phyloP scores from a whole-genome alignment of 2,797 vertebrate genomes.

The Enteromius thamalakanensis region DNA sequence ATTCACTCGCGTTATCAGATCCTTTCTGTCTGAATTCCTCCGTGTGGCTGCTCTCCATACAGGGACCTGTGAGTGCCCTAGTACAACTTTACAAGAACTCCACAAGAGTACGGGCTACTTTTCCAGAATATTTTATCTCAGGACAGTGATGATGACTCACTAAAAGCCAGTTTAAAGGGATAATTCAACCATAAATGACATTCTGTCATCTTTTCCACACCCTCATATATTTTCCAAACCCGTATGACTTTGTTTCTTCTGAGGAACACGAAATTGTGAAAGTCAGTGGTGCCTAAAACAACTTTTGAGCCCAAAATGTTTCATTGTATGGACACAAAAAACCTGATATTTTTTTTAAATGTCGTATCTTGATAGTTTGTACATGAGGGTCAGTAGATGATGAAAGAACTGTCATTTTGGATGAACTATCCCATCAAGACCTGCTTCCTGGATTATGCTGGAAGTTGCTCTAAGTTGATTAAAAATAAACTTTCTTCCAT shows the following conservation, averaged over 20 bases:
- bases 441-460: constrained; percentile 1
- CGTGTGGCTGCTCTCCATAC: constrained; percentile 2
- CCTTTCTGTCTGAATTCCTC: constrained; percentile 36
- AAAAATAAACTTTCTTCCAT: neutral
- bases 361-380: neutral
- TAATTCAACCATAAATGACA: neutral
- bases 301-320: neutral
- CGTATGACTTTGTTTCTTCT: neutral
- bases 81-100: constrained; percentile 11
- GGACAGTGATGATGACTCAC: neutral
- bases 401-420: constrained; percentile 3
- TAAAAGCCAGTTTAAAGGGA: neutral
- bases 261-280: neutral
- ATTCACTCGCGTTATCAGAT: constrained; percentile 44
- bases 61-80: constrained; percentile 4
- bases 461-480: neutral
- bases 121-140: neutral
- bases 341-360: neutral
- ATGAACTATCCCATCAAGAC: neutral
- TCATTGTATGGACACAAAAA: neutral
- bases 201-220: neutral
- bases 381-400: neutral
- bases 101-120: neutral
- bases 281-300: neutral
- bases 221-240: neutral